Percentiles rank a stretch among this genome's conserved stretches.
These are phyloP conservation scores for Speoplatyrhinus poulsoni DNA, from an alignment of 2,113 vertebrate species.

Conservation along the genomic window DNA sequence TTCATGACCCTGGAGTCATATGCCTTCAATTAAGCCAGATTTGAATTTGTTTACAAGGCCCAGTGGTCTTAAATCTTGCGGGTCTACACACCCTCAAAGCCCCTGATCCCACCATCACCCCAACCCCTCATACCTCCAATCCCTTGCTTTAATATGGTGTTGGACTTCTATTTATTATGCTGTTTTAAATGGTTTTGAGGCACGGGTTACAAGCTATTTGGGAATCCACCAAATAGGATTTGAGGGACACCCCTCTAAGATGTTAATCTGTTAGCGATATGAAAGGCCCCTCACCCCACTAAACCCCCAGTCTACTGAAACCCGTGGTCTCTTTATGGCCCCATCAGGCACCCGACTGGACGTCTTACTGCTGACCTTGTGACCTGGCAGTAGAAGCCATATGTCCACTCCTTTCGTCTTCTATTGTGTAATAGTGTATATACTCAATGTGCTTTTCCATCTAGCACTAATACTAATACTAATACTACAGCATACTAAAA, in stretches of 20 bases:
- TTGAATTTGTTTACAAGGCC: constrained; percentile 81
- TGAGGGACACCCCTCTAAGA: constrained; percentile 74
- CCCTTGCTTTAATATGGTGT: constrained; percentile 76
- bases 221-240: constrained; percentile 76
- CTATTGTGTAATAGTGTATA: not conserved
- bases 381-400: constrained; percentile 75
- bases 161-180: constrained; percentile 75
- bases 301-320: constrained; percentile 67
- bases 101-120: constrained; percentile 15
- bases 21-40: constrained; percentile 78
- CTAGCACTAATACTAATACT: too few relatives aligned
- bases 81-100: constrained; percentile 40
- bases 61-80: constrained; percentile 77
- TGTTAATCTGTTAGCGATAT: constrained; percentile 78
- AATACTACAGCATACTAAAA: too few relatives aligned
- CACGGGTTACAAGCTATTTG: constrained; percentile 78
- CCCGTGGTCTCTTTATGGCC: constrained; percentile 73
- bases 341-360: constrained; percentile 77
- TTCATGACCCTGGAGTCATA: constrained; percentile 68
- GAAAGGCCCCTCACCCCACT: constrained; percentile 77
- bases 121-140: constrained; percentile 41
- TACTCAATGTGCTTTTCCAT: not conserved
- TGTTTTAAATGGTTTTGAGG: constrained; percentile 76
- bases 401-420: constrained; percentile 47
- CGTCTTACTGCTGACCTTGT: constrained; percentile 77